Evolutionary conservation across 23 tunicate genomes (phyloP), one percentile per base, ranked within the genome.

Genomic region (Aplidium turbinatum): DNA sequence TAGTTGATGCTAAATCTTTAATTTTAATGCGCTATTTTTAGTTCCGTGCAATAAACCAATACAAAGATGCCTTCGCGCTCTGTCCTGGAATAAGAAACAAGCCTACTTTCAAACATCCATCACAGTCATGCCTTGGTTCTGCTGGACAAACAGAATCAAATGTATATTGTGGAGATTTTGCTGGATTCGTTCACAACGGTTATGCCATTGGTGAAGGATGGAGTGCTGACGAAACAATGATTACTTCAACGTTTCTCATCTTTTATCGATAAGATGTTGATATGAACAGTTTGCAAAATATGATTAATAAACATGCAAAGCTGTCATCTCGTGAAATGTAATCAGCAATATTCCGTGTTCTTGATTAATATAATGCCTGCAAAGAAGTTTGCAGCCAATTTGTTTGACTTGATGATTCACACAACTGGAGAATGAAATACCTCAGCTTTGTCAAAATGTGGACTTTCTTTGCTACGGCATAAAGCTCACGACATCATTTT

Each of bases 191-290:
- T 30, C 72, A 75, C 38, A 33, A 78, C 55, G 80, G 78, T 0
- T 31, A 77, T 47, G 78, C 70, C 0, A 28, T 27, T 1, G 77
- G 82, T 6, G 19, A 39, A 3, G 80, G 58, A n/a, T 78, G 85
- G 93, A 80, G 65, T 30, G 72, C 85, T 32, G 68, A 71, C 24
- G 65, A 50, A 20, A 47, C 42, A 7, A 23, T 86, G 68, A 40
- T 73, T 1, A 40, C 66, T 21, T 67, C 93, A 0, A 58, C 77
- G 1, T 84, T 86, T 29, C 27, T 86, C 69, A 72, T 86, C n/a
- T 86, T 86, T 54, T 86, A 86, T 79, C 84, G 84, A 19, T 86
- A 45, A 86, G n/a, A n/a, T n/a, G n/a, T n/a, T n/a, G n/a, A n/a
- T n/a, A n/a, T n/a, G n/a, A n/a, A n/a, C n/a, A n/a, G n/a, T n/a